Base-by-base conservation (phyloP, 2,888 invertebrate species). In the Polydrusus pterygomalis region DNA sequence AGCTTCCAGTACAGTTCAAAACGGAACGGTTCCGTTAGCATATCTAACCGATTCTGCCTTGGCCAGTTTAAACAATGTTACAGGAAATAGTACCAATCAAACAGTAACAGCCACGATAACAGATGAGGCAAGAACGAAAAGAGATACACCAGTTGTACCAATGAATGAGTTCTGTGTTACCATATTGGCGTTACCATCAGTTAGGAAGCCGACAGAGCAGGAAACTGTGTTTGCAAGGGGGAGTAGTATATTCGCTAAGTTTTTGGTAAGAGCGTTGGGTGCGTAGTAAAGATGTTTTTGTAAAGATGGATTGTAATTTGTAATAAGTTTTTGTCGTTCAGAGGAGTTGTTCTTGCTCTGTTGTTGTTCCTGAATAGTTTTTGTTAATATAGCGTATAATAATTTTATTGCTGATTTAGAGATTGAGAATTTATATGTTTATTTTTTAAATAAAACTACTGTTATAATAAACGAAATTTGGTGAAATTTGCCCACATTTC, bases 81-180 rank as follows among this genome's bases (percentile, higher is more conserved):
- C 69, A 38, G 45, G n/a, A 20, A 58, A 30, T 25, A 43, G 43
- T 11, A 56, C 45, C 17, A 62, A n/a, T 54, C 60, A 47, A 15
- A 54, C 51, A 18, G 20, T 10, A 11, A 58, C 58, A 15, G 13
- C n/a, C 10, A 30, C 54, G 74, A 70, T 54, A 20, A 71, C 74
- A 20, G 69, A 69, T 51, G 45, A 45, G 7, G 71, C 75, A 11
- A 74, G 78, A 51, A 54, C 38, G 49, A 81, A 79, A 67, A 74
- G 82, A 49, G 77, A 77, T 5, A 49, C 69, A 9, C 70, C 72
- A 25, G 64, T 74, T 2, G 20, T 45, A 7, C 74, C 73, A 20
- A 77, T 80, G 8, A 82, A 84, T 30, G 78, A 80, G 10, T 85
- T 84, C 68, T 85, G 85, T 63, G 85, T 85, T 11, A 84, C 85